Evolutionary conservation across 2,113 vertebrate species (phyloP), one percentile per base, ranked within the genome.

Genomic region (Gnathonemus longibarbis): DNA sequence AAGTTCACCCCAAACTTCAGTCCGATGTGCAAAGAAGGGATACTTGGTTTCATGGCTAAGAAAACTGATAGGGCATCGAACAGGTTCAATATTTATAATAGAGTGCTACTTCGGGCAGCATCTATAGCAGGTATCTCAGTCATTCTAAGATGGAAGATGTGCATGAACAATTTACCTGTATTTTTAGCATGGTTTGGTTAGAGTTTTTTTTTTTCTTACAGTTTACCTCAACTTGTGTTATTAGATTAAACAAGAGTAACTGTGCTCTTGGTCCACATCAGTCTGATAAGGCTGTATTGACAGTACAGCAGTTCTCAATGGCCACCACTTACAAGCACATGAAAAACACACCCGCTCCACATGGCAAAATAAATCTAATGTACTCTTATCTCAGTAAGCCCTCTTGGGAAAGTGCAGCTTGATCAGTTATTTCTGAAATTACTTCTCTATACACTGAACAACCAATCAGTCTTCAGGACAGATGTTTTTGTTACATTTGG

Each of bases 311-410:
- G 48, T 10, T 15, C 87, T 80, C 31, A 39, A 89, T 13, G 45
- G 80, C 52, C 5, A 87, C 62, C 87, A 48, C 58, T 70, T 74
- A 77, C 35, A 89, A 91, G 80, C 62, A 19, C 9, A 90, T 83
- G 89, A 88, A 87, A 90, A 91, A 90, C 17, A 91, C 53, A 88
- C 84, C 74, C 17, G 46, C 85, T 62, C 89, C 89, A 93, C 86
- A 90, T 52, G n/a, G 91, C 83, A 70, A 90, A 46, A 89, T 88
- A 13, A 92, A 88, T 77, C 66, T 88, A 89, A 84, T 91, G 39
- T 88, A 90, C 88, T 92, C 62, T 88, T 21, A 93, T 92, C 88
- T 92, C 70, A 88, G 19, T 91, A 93, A 92, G 88, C 92, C 89
- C 42, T n/a, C 84, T 89, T 84, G 50, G 88, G 91, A 91, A 85